Conservation (phyloP, 2,113 vertebrate species). For the Cynocephalus volans region DNA sequence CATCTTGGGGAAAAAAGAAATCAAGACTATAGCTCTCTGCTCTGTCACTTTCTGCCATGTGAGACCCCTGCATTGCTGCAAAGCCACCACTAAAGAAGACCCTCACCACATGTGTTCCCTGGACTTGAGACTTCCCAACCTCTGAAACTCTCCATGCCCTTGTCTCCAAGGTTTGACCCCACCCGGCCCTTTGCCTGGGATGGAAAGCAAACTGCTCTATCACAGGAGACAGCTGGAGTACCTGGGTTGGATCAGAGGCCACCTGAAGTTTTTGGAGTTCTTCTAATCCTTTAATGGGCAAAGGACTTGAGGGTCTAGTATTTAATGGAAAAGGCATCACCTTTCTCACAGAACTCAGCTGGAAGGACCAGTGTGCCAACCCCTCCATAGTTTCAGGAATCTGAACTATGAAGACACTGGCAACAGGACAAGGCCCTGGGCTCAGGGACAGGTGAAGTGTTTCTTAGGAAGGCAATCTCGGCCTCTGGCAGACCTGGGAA, state of each 20-base stretch:
- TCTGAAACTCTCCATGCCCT: background rate
- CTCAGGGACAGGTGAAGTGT: slow-evolving; percentile 49
- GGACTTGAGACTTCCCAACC: too few relatives aligned
- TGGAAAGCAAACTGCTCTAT: background rate
- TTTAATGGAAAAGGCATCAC: background rate
- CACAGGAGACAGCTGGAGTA: background rate
- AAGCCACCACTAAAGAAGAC: too few relatives aligned
- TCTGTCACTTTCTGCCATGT: too few relatives aligned
- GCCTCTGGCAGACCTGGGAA: background rate
- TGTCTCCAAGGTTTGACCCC: background rate
- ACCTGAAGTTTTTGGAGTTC: background rate
- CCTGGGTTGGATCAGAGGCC: background rate
- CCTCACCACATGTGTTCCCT: too few relatives aligned
- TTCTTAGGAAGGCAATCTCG: slow-evolving; percentile 73
- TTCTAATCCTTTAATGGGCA: background rate
- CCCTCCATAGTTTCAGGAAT: slow-evolving; percentile 60
- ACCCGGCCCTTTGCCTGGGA: background rate
- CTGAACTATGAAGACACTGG: slow-evolving; percentile 36
- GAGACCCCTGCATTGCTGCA: too few relatives aligned
- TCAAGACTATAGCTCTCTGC: too few relatives aligned
- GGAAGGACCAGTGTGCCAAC: background rate
- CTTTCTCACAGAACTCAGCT: background rate
- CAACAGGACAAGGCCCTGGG: slow-evolving; percentile 20
- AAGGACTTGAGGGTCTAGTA: background rate
- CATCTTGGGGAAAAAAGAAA: background rate